Conservation (phyloP, 1,140 invertebrate species). For the Mesaphorura yosii region DNA sequence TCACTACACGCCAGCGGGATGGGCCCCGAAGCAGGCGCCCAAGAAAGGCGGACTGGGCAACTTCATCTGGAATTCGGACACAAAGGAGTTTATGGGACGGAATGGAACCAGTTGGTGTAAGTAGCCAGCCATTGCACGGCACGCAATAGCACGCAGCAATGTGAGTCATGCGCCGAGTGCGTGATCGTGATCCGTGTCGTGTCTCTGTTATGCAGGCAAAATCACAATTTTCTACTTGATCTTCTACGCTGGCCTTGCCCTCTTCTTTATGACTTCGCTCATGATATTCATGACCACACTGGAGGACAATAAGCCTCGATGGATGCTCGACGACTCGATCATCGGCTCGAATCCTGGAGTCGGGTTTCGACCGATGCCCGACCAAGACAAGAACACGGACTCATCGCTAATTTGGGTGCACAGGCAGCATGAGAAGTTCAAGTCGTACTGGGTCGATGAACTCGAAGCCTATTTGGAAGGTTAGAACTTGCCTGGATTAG, state of each 20-base stretch:
- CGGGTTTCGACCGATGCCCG: constrained; percentile 73
- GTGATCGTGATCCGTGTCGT: not conserved
- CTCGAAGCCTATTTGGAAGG: too few relatives aligned
- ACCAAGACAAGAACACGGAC: constrained; percentile 66
- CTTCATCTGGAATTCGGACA: constrained; percentile 48
- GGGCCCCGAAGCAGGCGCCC: not conserved
- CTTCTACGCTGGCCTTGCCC: constrained; percentile 74
- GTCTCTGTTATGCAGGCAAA: constrained; percentile 57
- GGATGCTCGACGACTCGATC: constrained; percentile 3
- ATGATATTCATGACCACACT: constrained; percentile 87
- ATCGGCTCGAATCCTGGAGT: constrained; percentile 23
- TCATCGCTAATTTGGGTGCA: constrained; percentile 88
- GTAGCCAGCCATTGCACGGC: constrained; percentile 30
- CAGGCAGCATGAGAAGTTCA: constrained; percentile 61
- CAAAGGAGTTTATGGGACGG: constrained; percentile 53
- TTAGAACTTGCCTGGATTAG: too few relatives aligned
- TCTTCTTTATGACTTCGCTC: constrained; percentile 84
- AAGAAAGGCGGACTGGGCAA: constrained; percentile 3
- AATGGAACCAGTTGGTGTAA: constrained; percentile 63
- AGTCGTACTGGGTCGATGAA: constrained; percentile 61
- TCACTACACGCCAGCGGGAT: too few relatives aligned
- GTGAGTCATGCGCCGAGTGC: not conserved
- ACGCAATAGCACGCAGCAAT: not conserved
- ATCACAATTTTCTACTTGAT: constrained; percentile 86
- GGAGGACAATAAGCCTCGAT: constrained; percentile 47